These are phyloP conservation scores for Halesus radiatus DNA, from an alignment of 1,140 invertebrate species.

Conservation along the genomic window DNA sequence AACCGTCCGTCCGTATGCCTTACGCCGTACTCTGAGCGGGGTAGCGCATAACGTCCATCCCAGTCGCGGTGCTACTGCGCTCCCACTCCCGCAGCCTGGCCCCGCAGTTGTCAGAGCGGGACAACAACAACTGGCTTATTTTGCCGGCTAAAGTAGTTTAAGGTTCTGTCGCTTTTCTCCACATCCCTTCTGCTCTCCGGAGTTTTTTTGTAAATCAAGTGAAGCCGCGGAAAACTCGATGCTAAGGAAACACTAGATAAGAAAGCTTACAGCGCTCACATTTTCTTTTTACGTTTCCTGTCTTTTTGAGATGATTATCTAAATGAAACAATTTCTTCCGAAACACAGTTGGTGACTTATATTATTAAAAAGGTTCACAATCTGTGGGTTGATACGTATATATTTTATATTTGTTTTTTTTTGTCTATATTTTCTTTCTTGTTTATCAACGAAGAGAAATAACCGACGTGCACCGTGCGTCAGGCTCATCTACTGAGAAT, in stretches of 20 bases:
- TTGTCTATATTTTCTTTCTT: no score
- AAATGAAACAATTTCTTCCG: not conserved
- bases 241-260: not conserved
- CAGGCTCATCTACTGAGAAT: no score
- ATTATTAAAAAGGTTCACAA: not conserved
- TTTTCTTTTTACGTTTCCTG: not conserved
- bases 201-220: slow-evolving; percentile 9
- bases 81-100: slow-evolving; percentile 26
- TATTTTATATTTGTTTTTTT: not conserved
- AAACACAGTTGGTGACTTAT: not conserved
- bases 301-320: not conserved
- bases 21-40: slow-evolving; percentile 23
- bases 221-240: not conserved
- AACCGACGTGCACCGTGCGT: no score
- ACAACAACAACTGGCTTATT: not conserved
- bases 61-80: not conserved
- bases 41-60: not conserved
- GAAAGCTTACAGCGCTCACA: not conserved
- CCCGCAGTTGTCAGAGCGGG: slow-evolving; percentile 1
- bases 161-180: slow-evolving; percentile 19
- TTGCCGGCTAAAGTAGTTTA: not conserved
- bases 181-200: slow-evolving; percentile 44
- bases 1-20: no score
- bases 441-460: no score
- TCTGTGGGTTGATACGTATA: not conserved